These are phyloP conservation scores for Leuciscus waleckii DNA, from an alignment of 2,797 vertebrate species.

Conservation along the genomic window DNA sequence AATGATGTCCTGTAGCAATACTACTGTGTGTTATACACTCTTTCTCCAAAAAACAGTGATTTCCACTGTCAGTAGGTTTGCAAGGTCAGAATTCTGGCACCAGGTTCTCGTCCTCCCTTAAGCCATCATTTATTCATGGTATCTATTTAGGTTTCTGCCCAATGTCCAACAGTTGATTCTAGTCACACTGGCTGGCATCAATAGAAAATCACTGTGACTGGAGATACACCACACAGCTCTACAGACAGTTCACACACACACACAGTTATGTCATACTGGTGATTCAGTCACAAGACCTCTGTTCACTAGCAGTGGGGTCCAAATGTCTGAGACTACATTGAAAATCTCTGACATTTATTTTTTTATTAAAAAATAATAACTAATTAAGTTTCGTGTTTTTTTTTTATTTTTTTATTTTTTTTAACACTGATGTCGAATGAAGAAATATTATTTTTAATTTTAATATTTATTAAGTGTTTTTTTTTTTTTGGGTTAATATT, in stretches of 20 bases:
- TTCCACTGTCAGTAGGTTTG: slow-evolving; percentile 37
- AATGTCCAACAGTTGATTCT: slow-evolving; percentile 35
- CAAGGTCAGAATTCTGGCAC: slow-evolving; percentile 36
- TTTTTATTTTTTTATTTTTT: too few relatives aligned
- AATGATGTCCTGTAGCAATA: not conserved
- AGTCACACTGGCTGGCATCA: slow-evolving; percentile 38
- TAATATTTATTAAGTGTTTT: not conserved
- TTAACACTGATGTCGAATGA: not conserved
- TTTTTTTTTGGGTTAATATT: not conserved
- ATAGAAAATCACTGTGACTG: slow-evolving; percentile 26
- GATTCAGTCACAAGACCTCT: not conserved
- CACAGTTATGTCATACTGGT: not conserved
- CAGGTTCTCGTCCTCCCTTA: slow-evolving; percentile 1
- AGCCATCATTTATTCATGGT: slow-evolving; percentile 39
- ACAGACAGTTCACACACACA: slow-evolving; percentile 1
- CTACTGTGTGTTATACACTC: too few relatives aligned
- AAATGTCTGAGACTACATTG: slow-evolving; percentile 5
- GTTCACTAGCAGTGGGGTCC: not conserved
- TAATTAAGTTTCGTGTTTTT: not conserved
- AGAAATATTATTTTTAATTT: not conserved
- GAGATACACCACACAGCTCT: slow-evolving; percentile 28
- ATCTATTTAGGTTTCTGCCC: slow-evolving; percentile 29
- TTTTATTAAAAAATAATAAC: too few relatives aligned
- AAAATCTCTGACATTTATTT: not conserved
- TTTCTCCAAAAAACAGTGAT: slow-evolving; percentile 19